Evolutionary conservation across 30 jellyfish, hydroid and myxozoan genomes (phyloP).

Genomic region (Pseudorhiza aurosa): DNA sequence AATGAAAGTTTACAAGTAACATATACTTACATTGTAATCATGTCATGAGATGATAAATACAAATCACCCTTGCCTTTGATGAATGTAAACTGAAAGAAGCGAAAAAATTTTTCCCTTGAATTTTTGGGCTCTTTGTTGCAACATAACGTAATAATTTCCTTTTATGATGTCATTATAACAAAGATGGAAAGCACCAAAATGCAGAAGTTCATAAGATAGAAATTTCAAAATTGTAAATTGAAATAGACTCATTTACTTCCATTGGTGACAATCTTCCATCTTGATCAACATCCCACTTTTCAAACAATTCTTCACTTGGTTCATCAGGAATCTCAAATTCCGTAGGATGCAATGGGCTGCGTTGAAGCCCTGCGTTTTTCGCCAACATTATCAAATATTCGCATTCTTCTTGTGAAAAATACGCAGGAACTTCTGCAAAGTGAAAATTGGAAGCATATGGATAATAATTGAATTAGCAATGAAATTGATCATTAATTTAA

Average conservation of each 20-base stretch:
- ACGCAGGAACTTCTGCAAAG: constrained; percentile 63
- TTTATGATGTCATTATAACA: too few relatives aligned
- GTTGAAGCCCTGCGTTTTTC: constrained; percentile 36
- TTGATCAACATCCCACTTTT: constrained; percentile 75
- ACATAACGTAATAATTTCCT: too few relatives aligned
- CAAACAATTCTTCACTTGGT: constrained; percentile 51
- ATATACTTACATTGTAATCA: constrained; percentile 38
- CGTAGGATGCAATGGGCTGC: constrained; percentile 70
- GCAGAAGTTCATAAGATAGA: too few relatives aligned
- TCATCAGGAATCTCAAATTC: constrained; percentile 11
- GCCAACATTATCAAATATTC: constrained; percentile 77
- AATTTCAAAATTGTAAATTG: too few relatives aligned
- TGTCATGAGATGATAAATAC: constrained; percentile 61
- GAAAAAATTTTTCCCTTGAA: background rate
- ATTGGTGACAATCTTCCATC: constrained; percentile 46
- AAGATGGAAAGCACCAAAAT: too few relatives aligned
- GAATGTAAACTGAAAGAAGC: constrained; percentile 54
- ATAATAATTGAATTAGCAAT: too few relatives aligned
- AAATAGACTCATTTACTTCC: constrained; percentile 51
- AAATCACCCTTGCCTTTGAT: constrained; percentile 79
- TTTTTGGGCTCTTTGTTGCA: background rate
- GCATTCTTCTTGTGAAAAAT: constrained; percentile 81
- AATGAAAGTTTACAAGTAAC: background rate
- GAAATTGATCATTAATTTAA: too few relatives aligned
- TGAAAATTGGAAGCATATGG: too few relatives aligned